Base-by-base conservation (phyloP, 2,797 vertebrate genomes). In the Champsocephalus esox region DNA sequence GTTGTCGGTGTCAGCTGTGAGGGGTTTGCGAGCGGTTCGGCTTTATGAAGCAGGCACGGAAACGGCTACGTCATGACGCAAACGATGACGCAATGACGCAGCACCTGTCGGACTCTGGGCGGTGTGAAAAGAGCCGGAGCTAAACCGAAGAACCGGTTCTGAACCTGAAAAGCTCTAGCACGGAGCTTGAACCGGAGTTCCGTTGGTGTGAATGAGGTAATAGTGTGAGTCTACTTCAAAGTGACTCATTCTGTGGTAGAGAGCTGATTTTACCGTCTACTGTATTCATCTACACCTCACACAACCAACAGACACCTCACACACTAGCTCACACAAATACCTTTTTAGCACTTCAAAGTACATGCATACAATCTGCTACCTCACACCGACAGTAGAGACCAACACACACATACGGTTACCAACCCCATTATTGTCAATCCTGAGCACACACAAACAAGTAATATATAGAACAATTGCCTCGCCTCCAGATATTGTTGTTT, bases 171-270 rank as follows among this genome's bases (percentile, higher is more conserved):
- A 24, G 24, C 24, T 24, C 24, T 24, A 24, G 24, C 24, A 24
- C 24, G 24, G 24, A 24, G 24, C 2, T 24, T 24, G 24, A 24
- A 24, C 24, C 24, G 24, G 21, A 24, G 24, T 24, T 24, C 2
- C 24, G 24, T 24, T 24, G 24, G 24, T 24, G 24, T 24, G 24
- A 24, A 24, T 24, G 24, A 24, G 24, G 24, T 24, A 24, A 24
- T 9, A 38, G 34, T 38, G 45, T 19, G 73, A 83, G 34, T 71
- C 86, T 21, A 57, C 82, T 73, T 88, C 77, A 82, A 81, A 88
- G 82, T 24, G 1, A 34, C 66, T 28, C 11, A 9, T 49, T 54
- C 21, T 66, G 50, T 52, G 60, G 61, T 49, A 10, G 66, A 17
- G 21, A 72, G 77, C 17, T 24, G 19, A 19, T 50, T 43, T 46